phyloP scores from a whole-genome alignment of 1,140 invertebrate genomes.

The Brachionus rotundiformis region DNA sequence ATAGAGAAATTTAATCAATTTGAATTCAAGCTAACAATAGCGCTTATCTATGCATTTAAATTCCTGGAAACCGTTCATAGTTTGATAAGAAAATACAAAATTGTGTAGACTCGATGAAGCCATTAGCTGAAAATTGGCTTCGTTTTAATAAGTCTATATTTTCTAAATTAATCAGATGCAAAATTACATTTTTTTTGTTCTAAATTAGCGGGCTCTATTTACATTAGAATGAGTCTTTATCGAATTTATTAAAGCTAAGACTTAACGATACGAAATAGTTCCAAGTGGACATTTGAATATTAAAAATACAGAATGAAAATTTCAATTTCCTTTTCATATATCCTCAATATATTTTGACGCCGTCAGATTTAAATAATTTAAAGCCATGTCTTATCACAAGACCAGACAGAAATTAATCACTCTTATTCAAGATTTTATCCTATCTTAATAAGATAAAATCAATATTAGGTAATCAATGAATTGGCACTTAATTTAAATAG shows the following conservation, averaged over 20 bases:
- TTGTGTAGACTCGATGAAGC: constrained; percentile 19
- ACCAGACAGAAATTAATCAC: not conserved
- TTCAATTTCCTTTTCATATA: constrained; percentile 19
- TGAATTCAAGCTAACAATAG: not conserved
- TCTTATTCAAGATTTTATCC: constrained; percentile 15
- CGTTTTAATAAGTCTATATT: constrained; percentile 10
- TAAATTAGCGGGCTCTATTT: constrained; percentile 12
- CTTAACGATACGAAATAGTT: not conserved
- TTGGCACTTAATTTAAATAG: no score
- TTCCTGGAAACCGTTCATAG: constrained; percentile 29
- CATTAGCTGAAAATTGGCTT: constrained; percentile 43
- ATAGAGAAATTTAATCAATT: not conserved
- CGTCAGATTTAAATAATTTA: not conserved
- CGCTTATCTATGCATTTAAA: constrained; percentile 30
- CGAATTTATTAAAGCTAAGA: constrained; percentile 15
- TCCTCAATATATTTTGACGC: constrained; percentile 26
- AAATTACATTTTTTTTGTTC: constrained; percentile 40
- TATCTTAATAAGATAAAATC: not conserved
- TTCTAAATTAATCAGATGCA: not conserved
- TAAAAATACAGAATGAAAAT: constrained; percentile 4
- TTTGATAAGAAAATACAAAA: constrained; percentile 40
- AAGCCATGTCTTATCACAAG: not conserved
- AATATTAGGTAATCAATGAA: not conserved
- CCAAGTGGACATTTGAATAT: constrained; percentile 30
- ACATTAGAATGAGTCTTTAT: constrained; percentile 27